Evolutionary conservation across 2,888 invertebrate genomes (phyloP).

Genomic region (Tenthredo amoena): DNA sequence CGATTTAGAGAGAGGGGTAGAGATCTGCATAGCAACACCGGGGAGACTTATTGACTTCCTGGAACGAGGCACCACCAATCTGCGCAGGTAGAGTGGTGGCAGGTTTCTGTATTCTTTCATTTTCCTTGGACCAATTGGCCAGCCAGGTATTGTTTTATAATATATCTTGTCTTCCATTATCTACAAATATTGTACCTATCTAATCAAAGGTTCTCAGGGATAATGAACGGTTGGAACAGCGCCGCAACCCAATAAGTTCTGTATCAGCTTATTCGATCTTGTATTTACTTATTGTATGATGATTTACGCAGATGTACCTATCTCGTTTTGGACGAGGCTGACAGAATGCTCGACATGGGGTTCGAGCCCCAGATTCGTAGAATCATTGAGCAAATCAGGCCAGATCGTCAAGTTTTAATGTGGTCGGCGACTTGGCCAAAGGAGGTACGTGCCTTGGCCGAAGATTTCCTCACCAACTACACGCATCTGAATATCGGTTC

Average conservation of each 20-base stretch:
- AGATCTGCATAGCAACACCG: constrained; percentile 97
- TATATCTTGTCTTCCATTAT: not conserved
- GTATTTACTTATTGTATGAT: constrained; percentile 8
- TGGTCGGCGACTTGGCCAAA: constrained; percentile 99
- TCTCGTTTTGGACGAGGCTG: constrained; percentile 93
- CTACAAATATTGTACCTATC: not conserved
- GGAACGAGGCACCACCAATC: constrained; percentile 89
- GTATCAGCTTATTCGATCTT: not conserved
- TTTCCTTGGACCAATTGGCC: not conserved
- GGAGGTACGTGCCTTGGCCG: constrained; percentile 94
- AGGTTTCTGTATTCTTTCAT: not conserved
- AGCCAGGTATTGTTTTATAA: not conserved
- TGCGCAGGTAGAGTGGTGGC: constrained; percentile 78
- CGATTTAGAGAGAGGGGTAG: constrained; percentile 92
- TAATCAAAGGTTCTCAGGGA: not conserved
- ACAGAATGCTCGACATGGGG: constrained; percentile 98
- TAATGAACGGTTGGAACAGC: not conserved
- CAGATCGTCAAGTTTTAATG: constrained; percentile 97
- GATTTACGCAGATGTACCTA: constrained; percentile 86
- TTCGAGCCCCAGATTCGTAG: constrained; percentile 98
- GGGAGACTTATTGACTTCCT: constrained; percentile 97
- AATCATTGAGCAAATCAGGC: constrained; percentile 95
- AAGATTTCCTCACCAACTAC: constrained; percentile 94
- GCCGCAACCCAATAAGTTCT: not conserved
- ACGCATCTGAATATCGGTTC: constrained; percentile 96